These are phyloP conservation scores for Noctua comes DNA, from an alignment of 2,888 invertebrate genomes.

Conservation along the genomic window DNA sequence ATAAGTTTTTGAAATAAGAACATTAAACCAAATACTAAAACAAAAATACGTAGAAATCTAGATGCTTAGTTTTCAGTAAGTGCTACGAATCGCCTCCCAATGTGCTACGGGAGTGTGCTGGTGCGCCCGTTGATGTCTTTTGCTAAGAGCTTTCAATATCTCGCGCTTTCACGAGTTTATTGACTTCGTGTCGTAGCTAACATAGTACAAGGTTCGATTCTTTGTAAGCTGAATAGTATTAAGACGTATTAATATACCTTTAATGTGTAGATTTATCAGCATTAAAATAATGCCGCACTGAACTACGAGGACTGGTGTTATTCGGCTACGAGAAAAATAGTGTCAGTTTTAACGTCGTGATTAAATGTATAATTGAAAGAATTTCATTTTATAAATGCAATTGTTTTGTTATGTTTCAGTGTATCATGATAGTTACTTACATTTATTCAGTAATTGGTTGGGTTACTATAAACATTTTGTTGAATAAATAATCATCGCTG, in stretches of 20 bases:
- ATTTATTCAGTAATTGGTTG: neutral
- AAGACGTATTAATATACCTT: neutral
- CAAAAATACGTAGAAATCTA: constrained; percentile 51
- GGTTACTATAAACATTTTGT: neutral
- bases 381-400: neutral
- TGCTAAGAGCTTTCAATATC: constrained; percentile 80
- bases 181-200: constrained; percentile 71
- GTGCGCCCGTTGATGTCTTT: constrained; percentile 88
- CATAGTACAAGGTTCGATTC: constrained; percentile 34
- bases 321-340: constrained; percentile 7
- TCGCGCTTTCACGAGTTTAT: constrained; percentile 83
- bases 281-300: neutral
- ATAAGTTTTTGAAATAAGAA: neutral
- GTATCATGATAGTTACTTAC: neutral
- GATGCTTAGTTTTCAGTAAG: constrained; percentile 66
- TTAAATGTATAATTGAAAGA: neutral
- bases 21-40: neutral
- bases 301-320: neutral
- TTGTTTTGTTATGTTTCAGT: neutral
- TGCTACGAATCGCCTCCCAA: constrained; percentile 47
- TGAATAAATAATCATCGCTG: neutral
- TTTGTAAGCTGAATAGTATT: constrained; percentile 9
- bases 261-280: neutral
- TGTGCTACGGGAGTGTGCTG: constrained; percentile 67
- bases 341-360: neutral